A percentile compares a stretch with the other conserved stretches of the same genome.
These are phyloP conservation scores for Chrysina gloriosa DNA, from an alignment of 2,888 invertebrate species.

Conservation along the genomic window DNA sequence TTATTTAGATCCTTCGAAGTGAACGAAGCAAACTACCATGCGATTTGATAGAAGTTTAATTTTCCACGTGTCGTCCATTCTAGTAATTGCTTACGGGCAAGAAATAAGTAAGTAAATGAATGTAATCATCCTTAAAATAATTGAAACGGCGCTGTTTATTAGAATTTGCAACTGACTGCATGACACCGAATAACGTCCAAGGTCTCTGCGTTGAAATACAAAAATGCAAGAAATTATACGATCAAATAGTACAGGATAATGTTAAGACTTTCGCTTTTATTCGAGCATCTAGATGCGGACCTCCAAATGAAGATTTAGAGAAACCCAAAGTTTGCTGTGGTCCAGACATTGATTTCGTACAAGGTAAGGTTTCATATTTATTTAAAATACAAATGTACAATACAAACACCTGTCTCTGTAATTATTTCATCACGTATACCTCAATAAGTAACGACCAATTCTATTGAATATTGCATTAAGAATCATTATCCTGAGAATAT, in stretches of 20 bases:
- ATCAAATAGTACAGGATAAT: slow-evolving; percentile 53
- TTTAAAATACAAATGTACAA: background rate
- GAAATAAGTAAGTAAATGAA: background rate
- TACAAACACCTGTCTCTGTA: too few species aligned
- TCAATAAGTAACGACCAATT: background rate
- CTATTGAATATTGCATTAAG: too few species aligned
- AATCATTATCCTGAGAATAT: too few species aligned
- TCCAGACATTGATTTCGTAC: slow-evolving; percentile 37
- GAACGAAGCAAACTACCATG: slow-evolving; percentile 11
- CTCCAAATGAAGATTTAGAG: slow-evolving; percentile 50
- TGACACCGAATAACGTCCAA: slow-evolving; percentile 60
- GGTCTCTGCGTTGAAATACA: slow-evolving; percentile 64
- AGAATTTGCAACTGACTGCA: slow-evolving; percentile 61
- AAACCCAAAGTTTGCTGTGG: slow-evolving; percentile 61
- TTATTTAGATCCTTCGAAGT: background rate
- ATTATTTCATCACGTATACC: background rate
- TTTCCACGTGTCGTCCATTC: background rate
- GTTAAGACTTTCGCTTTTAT: slow-evolving; percentile 53
- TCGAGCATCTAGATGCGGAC: slow-evolving; percentile 55
- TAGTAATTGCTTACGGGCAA: background rate
- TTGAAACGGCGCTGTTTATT: slow-evolving; percentile 12
- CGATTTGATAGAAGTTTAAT: background rate
- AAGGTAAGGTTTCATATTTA: too few species aligned
- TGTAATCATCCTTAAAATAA: background rate
- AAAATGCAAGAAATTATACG: slow-evolving; percentile 61